Evolutionary conservation across 2,113 vertebrate species (phyloP).

Genomic region (Sebastes schlegelii): DNA sequence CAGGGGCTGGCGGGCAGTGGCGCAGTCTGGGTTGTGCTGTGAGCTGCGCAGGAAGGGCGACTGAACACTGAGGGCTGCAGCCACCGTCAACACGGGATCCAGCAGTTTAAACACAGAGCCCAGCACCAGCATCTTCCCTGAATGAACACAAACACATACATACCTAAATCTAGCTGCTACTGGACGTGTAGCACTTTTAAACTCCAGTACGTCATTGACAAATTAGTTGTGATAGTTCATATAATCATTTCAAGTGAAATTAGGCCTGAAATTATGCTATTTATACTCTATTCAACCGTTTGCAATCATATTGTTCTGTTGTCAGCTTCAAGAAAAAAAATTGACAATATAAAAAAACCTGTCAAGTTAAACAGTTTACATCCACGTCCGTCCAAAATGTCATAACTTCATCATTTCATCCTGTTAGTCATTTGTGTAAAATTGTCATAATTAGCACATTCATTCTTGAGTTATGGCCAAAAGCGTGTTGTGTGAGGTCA

Average conservation of each 20-base stretch:
- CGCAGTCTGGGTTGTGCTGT: slow-evolving; percentile 84
- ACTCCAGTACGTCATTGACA: background rate
- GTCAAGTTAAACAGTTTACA: no score
- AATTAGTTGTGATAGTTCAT: background rate
- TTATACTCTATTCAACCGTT: background rate
- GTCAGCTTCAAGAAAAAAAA: background rate
- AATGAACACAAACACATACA: slow-evolving; percentile 5
- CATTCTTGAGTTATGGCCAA: no score
- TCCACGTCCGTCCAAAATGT: no score
- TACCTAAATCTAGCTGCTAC: background rate
- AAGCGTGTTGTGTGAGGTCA: no score
- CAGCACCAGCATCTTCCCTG: slow-evolving; percentile 94
- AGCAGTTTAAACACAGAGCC: slow-evolving; percentile 88
- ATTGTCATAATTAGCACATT: no score
- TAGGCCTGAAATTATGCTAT: background rate
- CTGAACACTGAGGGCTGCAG: slow-evolving; percentile 89
- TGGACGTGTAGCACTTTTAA: background rate
- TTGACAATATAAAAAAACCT: background rate
- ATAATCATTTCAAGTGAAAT: background rate
- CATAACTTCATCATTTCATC: no score
- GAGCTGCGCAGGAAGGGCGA: slow-evolving; percentile 89
- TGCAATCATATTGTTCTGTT: background rate
- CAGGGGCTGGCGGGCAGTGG: slow-evolving; percentile 84
- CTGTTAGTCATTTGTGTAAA: no score
- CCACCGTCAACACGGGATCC: slow-evolving; percentile 89